Conservation (phyloP, 2,888 invertebrate species). For the Adelognathus sp. region DNA sequence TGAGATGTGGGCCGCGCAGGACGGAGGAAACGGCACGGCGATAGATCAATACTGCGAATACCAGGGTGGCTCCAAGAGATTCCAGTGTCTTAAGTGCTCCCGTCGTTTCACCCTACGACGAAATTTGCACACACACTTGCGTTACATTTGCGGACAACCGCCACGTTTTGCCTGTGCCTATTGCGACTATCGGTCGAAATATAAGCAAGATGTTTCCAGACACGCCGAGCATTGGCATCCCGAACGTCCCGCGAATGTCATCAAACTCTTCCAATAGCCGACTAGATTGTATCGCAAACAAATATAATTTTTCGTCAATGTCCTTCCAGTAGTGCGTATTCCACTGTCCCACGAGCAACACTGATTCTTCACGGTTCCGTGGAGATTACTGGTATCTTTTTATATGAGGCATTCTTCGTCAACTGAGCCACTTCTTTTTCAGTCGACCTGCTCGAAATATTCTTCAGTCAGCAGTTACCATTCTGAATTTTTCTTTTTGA, state of each 20-base stretch:
- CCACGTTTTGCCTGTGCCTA: constrained; percentile 75
- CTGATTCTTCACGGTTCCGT: no score
- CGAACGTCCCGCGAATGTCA: not conserved
- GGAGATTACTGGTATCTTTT: no score
- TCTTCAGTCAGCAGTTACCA: no score
- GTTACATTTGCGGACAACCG: constrained; percentile 77
- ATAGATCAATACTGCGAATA: constrained; percentile 18
- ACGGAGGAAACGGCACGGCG: not conserved
- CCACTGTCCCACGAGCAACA: no score
- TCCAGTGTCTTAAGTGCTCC: constrained; percentile 65
- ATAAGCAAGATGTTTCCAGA: constrained; percentile 9
- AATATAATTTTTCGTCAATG: no score
- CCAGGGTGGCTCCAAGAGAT: constrained; percentile 49
- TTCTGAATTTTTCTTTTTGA: no score
- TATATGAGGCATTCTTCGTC: no score
- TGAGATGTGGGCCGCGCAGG: not conserved
- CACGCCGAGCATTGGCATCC: constrained; percentile 1
- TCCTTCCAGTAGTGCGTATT: no score
- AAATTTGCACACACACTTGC: constrained; percentile 70
- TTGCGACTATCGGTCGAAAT: constrained; percentile 67
- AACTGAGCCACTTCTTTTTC: no score
- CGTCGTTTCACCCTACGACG: constrained; percentile 65
- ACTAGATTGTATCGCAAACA: no score
- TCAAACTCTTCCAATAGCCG: not conserved
- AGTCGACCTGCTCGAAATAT: no score